Conservation (phyloP, 2,888 invertebrate species). For the Camponotus fellah region DNA sequence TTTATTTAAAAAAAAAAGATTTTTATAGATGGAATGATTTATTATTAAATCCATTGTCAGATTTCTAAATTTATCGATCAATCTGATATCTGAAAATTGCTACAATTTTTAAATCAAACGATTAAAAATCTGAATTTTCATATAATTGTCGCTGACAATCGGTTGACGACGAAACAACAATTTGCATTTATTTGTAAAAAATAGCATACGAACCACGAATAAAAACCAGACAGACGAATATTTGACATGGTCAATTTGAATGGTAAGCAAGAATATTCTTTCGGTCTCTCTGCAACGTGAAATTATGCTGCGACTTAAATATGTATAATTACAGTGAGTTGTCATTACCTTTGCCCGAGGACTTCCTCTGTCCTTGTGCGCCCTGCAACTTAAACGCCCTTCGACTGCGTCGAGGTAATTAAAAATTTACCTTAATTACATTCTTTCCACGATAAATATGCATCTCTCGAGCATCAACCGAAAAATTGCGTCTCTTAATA, state of each 20-base stretch:
- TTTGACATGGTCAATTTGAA: slow-evolving; percentile 50
- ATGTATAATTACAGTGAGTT: slow-evolving; percentile 68
- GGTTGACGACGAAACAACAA: slow-evolving; percentile 9
- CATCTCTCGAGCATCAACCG: slow-evolving; percentile 14
- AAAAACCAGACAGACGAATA: slow-evolving; percentile 41
- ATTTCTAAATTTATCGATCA: no score
- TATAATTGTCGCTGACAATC: not conserved
- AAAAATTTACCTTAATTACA: slow-evolving; percentile 75
- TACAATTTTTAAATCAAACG: not conserved
- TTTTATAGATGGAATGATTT: not conserved
- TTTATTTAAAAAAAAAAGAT: slow-evolving; percentile 30
- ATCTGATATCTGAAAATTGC: no score
- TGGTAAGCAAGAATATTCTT: slow-evolving; percentile 17
- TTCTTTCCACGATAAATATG: slow-evolving; percentile 50
- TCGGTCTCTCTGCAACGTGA: slow-evolving; percentile 22
- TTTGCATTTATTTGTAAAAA: slow-evolving; percentile 34
- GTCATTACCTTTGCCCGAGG: slow-evolving; percentile 62
- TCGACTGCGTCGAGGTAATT: slow-evolving; percentile 71
- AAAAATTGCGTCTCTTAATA: slow-evolving; percentile 36
- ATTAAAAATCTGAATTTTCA: not conserved
- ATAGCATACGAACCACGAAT: slow-evolving; percentile 27
- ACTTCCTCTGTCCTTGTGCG: slow-evolving; percentile 40
- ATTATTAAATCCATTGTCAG: no score
- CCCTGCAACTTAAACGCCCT: slow-evolving; percentile 36
- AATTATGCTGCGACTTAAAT: slow-evolving; percentile 64